Evolutionary conservation across 2,888 invertebrate species (phyloP), one percentile per base, ranked within the genome.

Genomic region (Cephus rjabovi): DNA sequence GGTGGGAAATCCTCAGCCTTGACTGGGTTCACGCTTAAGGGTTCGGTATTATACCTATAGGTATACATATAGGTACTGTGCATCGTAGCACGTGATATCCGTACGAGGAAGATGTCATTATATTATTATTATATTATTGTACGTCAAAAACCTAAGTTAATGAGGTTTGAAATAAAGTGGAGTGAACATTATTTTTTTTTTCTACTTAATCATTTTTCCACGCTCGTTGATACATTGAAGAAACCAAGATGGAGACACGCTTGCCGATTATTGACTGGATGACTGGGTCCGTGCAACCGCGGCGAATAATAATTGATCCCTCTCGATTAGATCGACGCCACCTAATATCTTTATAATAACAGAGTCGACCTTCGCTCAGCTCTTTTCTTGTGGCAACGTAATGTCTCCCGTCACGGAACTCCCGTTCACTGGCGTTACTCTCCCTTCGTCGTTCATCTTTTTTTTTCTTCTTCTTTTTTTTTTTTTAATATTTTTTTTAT

Each of bases 1-100:
- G 82, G 80, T 86, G 85, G 84, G 86, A 87, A 86, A 84, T 82
- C 81, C 82, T 84, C 80, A 85, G 83, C 87, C 85, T 86, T 86
- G 87, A 84, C 84, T 84, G 34, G 31, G 71, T 76, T 56, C 56
- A 56, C 56, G 56, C 56, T 23, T 23, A 56, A 56, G 56, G 56
- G 56, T 56, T 23, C 9, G 56, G 56, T 15, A 23, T 9, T 56
- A 23, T 9, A 23, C 56, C 9, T 56, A 56, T 56, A 56, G 56
- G 9, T 56, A 56, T 56, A 37, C 37, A 4, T 4, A 9, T 56
- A 56, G 56, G 23, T 56, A 23, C 56, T 6, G 56, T 9, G 23
- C 1, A 9, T 56, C 15, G 2, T 23, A 23, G 56, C 15, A 23
- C 23, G 9, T 23, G 56, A 56, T 23, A 56, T 23, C 9, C 23